Evolutionary conservation across 2,888 invertebrate genomes (phyloP).

Genomic region (Mesorhabditis spiculigera): DNA sequence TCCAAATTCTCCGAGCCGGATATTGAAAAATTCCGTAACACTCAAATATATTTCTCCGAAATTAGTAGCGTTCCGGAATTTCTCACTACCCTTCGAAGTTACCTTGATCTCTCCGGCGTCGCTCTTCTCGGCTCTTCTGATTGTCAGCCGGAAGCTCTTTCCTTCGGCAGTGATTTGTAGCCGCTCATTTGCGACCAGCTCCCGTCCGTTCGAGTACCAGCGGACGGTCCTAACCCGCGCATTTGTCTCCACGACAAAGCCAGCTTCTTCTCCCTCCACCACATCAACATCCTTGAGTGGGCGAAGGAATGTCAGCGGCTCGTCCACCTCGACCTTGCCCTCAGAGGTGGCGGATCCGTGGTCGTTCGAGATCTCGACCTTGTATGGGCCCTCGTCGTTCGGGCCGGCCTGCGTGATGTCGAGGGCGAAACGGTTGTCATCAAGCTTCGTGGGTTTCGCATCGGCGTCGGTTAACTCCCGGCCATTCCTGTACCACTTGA

Average conservation of each 20-base stretch:
- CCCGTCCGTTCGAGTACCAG: conserved; percentile 59
- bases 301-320: conserved; percentile 51
- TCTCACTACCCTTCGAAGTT: neutral
- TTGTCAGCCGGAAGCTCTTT: conserved; percentile 12
- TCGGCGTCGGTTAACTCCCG: conserved; percentile 35
- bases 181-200: conserved; percentile 51
- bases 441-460: conserved; percentile 46
- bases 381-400: conserved; percentile 68
- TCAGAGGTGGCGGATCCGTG: conserved; percentile 75
- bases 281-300: conserved; percentile 59
- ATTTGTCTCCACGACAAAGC: conserved; percentile 60
- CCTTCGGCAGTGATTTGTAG: conserved; percentile 2
- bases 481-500: conserved; percentile 68
- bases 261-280: conserved; percentile 59
- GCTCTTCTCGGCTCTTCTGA: conserved; percentile 29
- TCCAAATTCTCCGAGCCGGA: too few relatives aligned
- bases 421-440: conserved; percentile 58
- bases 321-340: conserved; percentile 69
- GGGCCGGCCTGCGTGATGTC: conserved; percentile 31
- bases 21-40: too few relatives aligned
- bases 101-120: conserved; percentile 42
- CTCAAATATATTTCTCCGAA: too few relatives aligned
- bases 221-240: conserved; percentile 53
- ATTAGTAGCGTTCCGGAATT: too few relatives aligned
- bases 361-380: conserved; percentile 66